These are phyloP conservation scores for Anomalospiza imberbis DNA, from an alignment of 2,797 vertebrate genomes.

Conservation along the genomic window DNA sequence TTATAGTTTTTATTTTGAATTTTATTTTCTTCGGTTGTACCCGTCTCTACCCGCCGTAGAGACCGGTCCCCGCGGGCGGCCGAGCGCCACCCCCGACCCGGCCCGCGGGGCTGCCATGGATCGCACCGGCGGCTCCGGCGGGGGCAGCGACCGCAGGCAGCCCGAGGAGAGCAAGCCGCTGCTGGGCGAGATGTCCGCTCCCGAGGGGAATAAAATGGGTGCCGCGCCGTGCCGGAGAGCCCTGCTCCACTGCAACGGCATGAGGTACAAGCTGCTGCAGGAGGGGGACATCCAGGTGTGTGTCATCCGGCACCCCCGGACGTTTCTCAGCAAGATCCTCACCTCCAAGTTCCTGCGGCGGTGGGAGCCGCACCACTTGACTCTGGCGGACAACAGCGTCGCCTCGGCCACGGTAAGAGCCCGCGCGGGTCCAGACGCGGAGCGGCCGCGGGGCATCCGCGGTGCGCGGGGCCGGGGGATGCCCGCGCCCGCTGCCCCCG, in stretches of 20 bases:
- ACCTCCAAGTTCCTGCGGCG: constrained; percentile 94
- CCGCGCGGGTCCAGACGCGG: background rate
- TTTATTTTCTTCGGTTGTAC: background rate
- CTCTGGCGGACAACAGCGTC: constrained; percentile 91
- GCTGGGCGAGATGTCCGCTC: constrained; percentile 85
- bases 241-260: constrained; percentile 88
- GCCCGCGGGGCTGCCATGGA: constrained; percentile 80
- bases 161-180: constrained; percentile 93
- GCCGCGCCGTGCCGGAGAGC: constrained; percentile 86
- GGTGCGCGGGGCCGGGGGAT: background rate
- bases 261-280: constrained; percentile 97
- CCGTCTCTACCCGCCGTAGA: background rate
- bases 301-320: constrained; percentile 93
- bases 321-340: constrained; percentile 98
- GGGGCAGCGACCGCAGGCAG: constrained; percentile 84
- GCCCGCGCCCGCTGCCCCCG: background rate
- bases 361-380: constrained; percentile 97
- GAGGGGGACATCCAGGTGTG: constrained; percentile 99
- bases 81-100: background rate
- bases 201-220: constrained; percentile 80
- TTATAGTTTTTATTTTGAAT: background rate
- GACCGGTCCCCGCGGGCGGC: background rate
- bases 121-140: constrained; percentile 81
- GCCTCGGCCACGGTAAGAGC: constrained; percentile 92
- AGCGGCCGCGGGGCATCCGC: background rate